These are phyloP conservation scores for Apotomis capreana DNA, from an alignment of 2,888 invertebrate species.

Conservation along the genomic window DNA sequence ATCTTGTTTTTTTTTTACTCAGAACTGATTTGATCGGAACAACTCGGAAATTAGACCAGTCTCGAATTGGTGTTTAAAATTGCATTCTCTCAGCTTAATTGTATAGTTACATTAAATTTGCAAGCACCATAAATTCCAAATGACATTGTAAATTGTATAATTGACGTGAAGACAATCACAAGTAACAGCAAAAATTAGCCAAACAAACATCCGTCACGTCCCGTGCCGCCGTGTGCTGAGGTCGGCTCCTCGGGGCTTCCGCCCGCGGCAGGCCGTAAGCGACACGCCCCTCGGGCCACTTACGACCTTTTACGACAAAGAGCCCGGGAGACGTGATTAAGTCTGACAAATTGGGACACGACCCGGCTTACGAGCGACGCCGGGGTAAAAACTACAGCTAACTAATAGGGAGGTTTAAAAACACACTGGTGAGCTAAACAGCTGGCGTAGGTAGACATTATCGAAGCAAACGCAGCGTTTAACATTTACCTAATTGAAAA, in stretches of 20 bases:
- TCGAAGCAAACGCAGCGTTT: too few species aligned
- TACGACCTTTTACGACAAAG: background rate
- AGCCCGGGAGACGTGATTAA: background rate
- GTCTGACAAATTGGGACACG: slow-evolving; percentile 13
- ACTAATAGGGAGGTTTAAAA: background rate
- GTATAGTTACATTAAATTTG: too few species aligned
- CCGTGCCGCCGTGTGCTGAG: background rate
- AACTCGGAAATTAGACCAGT: too few species aligned
- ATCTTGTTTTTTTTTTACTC: too few species aligned
- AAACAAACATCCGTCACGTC: background rate
- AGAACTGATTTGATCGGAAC: too few species aligned
- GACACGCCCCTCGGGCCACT: too few species aligned
- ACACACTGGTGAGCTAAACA: background rate
- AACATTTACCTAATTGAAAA: too few species aligned
- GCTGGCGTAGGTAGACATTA: background rate
- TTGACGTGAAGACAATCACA: too few species aligned
- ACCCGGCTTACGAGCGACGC: background rate
- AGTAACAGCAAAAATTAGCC: background rate
- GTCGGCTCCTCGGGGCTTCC: background rate
- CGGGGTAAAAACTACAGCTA: background rate
- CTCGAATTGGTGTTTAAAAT: too few species aligned
- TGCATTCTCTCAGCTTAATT: too few species aligned
- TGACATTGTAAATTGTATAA: too few species aligned
- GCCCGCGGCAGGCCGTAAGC: background rate
- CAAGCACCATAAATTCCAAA: too few species aligned